A percentile compares a stretch with the other conserved stretches of the same genome.
These are phyloP conservation scores for Intellagama lesueurii DNA, from an alignment of 2,797 vertebrate genomes.

Conservation along the genomic window DNA sequence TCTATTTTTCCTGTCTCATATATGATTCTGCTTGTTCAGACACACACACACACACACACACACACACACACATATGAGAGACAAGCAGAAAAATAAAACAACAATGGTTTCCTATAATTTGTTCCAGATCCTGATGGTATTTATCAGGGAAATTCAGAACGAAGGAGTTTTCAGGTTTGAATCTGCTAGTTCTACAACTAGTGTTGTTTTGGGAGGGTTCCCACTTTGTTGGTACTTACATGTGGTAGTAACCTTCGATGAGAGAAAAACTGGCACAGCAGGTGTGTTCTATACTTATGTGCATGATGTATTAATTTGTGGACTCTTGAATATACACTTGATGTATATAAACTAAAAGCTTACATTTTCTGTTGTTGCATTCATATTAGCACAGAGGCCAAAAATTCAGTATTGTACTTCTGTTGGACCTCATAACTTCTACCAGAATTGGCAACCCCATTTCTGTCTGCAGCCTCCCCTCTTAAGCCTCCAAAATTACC, in stretches of 20 bases:
- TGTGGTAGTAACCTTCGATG: constrained; percentile 41
- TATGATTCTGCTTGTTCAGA: no score
- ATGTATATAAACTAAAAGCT: constrained; percentile 38
- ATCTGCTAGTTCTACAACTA: neutral
- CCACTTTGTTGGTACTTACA: neutral
- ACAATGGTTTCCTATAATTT: neutral
- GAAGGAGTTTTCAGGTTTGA: neutral
- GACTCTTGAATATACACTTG: constrained; percentile 47
- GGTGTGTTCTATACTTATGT: constrained; percentile 47
- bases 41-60: neutral
- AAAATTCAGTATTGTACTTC: neutral
- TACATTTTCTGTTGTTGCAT: constrained; percentile 35
- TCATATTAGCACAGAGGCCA: constrained; percentile 9
- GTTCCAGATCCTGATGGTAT: neutral
- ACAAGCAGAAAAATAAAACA: neutral
- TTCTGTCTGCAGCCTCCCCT: no score
- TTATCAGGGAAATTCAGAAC: neutral
- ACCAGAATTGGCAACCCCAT: no score
- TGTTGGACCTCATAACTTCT: no score
- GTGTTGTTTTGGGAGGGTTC: neutral
- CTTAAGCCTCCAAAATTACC: no score
- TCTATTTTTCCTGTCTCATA: no score
- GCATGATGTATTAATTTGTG: constrained; percentile 62
- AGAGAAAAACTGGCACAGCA: constrained; percentile 55
- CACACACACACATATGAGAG: neutral